Evolutionary conservation across 2,797 vertebrate genomes (phyloP).

Genomic region (Sebastes jordani): DNA sequence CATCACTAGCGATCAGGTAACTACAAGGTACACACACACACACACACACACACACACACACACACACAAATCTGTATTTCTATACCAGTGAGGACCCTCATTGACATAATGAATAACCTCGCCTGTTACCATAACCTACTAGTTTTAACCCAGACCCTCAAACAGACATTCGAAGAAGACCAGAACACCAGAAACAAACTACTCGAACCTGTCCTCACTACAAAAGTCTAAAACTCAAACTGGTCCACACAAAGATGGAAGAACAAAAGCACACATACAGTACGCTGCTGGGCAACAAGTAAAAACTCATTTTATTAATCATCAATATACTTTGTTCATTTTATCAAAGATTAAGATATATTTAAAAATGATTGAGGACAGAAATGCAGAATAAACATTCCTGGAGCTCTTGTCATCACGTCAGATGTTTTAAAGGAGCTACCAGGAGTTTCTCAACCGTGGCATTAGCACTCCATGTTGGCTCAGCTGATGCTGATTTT

Average conservation of each 20-base stretch:
- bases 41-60: background rate
- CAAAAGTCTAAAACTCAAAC: background rate
- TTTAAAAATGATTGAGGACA: background rate
- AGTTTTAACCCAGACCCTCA: background rate
- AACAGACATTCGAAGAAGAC: background rate
- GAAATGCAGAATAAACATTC: background rate
- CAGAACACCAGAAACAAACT: background rate
- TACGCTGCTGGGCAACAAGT: background rate
- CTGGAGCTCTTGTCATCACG: too few species aligned
- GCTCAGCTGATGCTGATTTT: background rate
- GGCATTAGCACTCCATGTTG: too few species aligned
- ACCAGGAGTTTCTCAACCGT: too few species aligned
- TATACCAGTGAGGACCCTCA: background rate
- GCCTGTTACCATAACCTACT: background rate
- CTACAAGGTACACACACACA: background rate
- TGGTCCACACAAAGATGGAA: background rate
- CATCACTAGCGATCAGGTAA: conserved; percentile 37
- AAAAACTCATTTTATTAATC: background rate
- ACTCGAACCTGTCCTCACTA: background rate
- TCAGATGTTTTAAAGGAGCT: too few species aligned
- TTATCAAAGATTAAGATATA: too few species aligned
- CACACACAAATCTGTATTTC: background rate
- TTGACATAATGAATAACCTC: background rate
- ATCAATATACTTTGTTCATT: background rate
- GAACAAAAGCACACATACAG: background rate